These are phyloP conservation scores for Junco hyemalis DNA, from an alignment of 2,113 vertebrate species.

Conservation along the genomic window DNA sequence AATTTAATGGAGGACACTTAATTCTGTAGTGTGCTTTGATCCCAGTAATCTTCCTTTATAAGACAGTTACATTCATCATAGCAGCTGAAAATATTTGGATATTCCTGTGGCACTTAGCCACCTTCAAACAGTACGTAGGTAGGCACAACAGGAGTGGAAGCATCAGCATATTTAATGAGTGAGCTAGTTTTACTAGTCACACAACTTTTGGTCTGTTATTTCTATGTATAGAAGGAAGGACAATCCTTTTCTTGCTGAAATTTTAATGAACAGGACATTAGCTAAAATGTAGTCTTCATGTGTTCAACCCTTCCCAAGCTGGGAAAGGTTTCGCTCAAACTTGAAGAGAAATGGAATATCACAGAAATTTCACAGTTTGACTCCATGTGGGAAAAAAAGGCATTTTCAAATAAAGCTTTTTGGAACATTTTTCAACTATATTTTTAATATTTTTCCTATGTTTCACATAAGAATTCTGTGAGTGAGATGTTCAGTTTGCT, in stretches of 20 bases:
- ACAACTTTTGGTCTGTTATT: neutral
- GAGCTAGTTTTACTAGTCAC: neutral
- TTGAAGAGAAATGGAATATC: neutral
- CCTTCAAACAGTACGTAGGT: rapidly evolving
- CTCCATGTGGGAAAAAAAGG: neutral
- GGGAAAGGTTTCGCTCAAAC: neutral
- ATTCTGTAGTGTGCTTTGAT: neutral
- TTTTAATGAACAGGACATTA: neutral
- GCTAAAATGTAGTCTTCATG: neutral
- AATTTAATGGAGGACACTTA: neutral
- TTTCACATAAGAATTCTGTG: neutral
- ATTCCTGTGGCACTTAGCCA: neutral
- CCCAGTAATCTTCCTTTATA: neutral
- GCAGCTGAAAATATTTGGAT: neutral
- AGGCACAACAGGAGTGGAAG: neutral
- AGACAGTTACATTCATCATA: neutral
- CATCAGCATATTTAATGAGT: neutral
- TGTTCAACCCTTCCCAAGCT: neutral
- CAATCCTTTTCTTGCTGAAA: neutral
- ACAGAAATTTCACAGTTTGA: neutral
- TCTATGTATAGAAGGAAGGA: neutral
- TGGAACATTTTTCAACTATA: neutral
- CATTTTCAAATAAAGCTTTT: neutral
- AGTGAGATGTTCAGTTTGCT: neutral
- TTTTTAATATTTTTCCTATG: neutral